These are phyloP conservation scores for Urocitellus parryii DNA, from an alignment of 2,113 vertebrate genomes.

Conservation along the genomic window DNA sequence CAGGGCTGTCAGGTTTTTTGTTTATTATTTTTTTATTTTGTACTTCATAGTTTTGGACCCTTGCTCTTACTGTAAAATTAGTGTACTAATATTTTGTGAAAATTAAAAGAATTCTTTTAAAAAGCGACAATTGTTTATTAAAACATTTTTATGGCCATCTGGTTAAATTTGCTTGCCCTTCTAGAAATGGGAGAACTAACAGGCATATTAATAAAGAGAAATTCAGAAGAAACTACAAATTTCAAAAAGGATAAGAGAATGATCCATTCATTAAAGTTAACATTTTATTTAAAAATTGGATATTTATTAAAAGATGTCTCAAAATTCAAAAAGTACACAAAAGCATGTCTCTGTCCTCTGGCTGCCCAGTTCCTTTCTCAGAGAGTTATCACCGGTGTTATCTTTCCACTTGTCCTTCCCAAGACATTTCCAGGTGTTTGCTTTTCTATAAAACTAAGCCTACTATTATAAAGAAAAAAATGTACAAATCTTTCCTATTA, in stretches of 20 bases:
- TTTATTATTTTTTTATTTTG: neutral
- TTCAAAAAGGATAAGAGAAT: neutral
- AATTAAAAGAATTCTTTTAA: neutral
- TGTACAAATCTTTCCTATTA: neutral
- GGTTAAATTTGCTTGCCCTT: neutral
- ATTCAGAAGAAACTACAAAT: neutral
- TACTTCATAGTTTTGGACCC: neutral
- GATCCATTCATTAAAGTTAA: neutral
- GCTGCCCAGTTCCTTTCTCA: neutral
- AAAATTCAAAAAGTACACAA: neutral
- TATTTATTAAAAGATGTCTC: neutral
- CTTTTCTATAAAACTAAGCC: neutral
- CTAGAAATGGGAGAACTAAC: neutral
- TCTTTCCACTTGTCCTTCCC: neutral
- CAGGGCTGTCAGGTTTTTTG: neutral
- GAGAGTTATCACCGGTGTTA: neutral
- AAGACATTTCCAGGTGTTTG: neutral
- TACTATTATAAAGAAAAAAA: neutral
- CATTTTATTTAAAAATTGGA: slow-evolving; percentile 24
- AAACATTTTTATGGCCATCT: neutral
- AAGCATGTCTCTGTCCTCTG: neutral
- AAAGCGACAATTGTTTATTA: neutral
- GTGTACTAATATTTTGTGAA: neutral
- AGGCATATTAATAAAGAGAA: neutral
- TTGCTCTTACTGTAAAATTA: neutral